Evolutionary conservation across 2,797 vertebrate genomes (phyloP), one percentile per base, ranked within the genome.

Genomic region (Sebastes hubbsi): DNA sequence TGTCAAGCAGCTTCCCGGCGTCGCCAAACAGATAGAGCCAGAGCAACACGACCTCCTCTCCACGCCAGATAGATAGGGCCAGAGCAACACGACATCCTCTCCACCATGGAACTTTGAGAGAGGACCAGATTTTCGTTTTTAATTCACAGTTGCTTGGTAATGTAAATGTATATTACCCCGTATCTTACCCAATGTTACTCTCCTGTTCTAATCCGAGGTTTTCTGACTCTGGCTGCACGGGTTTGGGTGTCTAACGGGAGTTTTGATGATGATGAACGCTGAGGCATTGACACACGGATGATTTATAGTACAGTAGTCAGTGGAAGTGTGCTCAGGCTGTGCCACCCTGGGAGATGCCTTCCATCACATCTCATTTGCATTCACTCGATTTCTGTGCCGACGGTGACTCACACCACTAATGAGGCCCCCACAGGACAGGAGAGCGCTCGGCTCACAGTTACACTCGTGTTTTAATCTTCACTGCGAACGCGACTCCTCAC

Each of bases 361-460:
- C 90, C 86, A 91, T 91, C 89, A 86, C 61, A 36, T 49, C 84
- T 82, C 87, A 90, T 94, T 92, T 92, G 81, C 85, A 91, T 93
- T 90, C 82, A 77, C 72, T 89, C 74, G 60, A 87, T 91, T 88
- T 73, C 75, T 69, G 63, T 12, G 38, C 77, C 4, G 25, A 27
- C 63, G 13, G 88, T 91, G 91, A 93, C 83, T 94, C 84, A 83
- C 84, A 34, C 55, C 54, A 16, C 87, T 93, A 94, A 94, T 91
- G 90, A 94, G 89, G 81, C 85, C 30, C 85, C 86, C 73, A 70
- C 62, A 90, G 80, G 89, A 91, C 78, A 68, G 52, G 60, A 65
- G 78, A 84, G 71, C 12, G 60, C 54, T 70, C 42, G 9, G 55
- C 74, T 78, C 83, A 22, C 67, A 67, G 73, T 79, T 72, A 66